These are phyloP conservation scores for Ditula angustiorana DNA, from an alignment of 2,888 invertebrate genomes.

Conservation along the genomic window DNA sequence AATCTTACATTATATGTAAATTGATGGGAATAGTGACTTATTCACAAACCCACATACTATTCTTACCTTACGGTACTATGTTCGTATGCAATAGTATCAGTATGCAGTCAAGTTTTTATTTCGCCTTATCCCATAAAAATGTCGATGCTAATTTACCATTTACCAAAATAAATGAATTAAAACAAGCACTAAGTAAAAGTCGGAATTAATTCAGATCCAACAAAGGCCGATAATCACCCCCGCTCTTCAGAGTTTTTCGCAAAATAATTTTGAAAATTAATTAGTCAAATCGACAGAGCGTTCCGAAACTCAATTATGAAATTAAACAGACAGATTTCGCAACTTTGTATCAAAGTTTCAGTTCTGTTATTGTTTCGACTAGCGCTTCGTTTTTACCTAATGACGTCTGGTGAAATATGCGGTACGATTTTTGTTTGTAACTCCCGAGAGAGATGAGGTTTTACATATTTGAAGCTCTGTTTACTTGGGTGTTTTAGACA, in stretches of 20 bases:
- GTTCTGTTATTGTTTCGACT: slow-evolving; percentile 13
- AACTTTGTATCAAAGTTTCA: slow-evolving; percentile 30
- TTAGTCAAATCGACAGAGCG: slow-evolving; percentile 24
- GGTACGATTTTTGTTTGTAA: neutral
- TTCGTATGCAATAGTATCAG: no score
- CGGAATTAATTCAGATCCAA: slow-evolving; percentile 5
- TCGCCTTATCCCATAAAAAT: neutral
- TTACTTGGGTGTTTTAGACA: no score
- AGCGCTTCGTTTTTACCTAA: neutral
- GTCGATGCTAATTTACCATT: neutral
- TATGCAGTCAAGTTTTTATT: no score
- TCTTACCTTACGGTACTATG: no score
- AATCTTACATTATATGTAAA: no score
- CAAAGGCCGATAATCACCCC: slow-evolving; percentile 5
- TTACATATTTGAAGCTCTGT: no score
- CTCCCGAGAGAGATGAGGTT: neutral
- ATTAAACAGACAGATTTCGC: slow-evolving; percentile 32
- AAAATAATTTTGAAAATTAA: slow-evolving; percentile 26
- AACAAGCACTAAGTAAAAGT: neutral
- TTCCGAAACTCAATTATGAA: slow-evolving; percentile 34
- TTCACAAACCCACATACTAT: no score
- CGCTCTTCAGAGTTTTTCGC: slow-evolving; percentile 2
- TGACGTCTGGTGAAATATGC: neutral
- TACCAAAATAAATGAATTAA: slow-evolving; percentile 5
- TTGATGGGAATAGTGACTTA: no score